Evolutionary conservation across 2,888 invertebrate genomes (phyloP).

Genomic region (Zaprionus obscuricornis): DNA sequence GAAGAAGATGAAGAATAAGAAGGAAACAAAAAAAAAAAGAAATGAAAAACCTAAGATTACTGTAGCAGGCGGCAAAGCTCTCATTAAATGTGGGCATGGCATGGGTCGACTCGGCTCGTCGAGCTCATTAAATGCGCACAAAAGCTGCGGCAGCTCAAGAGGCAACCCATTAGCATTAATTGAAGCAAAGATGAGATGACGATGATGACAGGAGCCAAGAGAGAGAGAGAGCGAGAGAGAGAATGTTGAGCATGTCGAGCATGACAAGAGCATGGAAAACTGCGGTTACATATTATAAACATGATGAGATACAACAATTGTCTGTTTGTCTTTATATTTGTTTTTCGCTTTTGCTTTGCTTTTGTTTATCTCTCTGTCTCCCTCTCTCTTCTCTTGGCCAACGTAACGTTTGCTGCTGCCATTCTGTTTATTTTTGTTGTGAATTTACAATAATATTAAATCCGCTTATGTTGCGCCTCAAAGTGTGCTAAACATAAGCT

Average conservation of each 20-base stretch:
- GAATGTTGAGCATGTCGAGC: background rate
- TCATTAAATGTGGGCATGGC: slow-evolving; percentile 34
- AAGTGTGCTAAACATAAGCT: slow-evolving; percentile 20
- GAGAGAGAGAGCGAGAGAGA: background rate
- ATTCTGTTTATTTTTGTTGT: background rate
- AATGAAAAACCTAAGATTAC: slow-evolving; percentile 34
- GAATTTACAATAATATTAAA: slow-evolving; percentile 22
- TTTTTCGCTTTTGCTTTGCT: no score
- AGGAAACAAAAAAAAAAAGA: no score
- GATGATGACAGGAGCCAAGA: slow-evolving; percentile 30
- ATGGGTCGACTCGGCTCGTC: background rate
- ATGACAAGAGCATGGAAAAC: slow-evolving; percentile 1
- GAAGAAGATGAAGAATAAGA: slow-evolving; percentile 16
- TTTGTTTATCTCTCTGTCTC: no score
- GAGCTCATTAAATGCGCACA: slow-evolving; percentile 47
- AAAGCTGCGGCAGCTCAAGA: slow-evolving; percentile 42
- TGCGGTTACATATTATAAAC: no score
- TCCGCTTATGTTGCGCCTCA: slow-evolving; percentile 28
- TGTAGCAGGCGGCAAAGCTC: background rate
- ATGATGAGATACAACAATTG: no score
- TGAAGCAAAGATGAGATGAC: slow-evolving; percentile 49
- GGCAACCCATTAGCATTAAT: slow-evolving; percentile 61
- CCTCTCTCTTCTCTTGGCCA: background rate
- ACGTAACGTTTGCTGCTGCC: background rate
- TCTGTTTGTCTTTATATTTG: no score